These are phyloP conservation scores for Maccullochella peelii DNA, from an alignment of 2,113 vertebrate species.

Conservation along the genomic window DNA sequence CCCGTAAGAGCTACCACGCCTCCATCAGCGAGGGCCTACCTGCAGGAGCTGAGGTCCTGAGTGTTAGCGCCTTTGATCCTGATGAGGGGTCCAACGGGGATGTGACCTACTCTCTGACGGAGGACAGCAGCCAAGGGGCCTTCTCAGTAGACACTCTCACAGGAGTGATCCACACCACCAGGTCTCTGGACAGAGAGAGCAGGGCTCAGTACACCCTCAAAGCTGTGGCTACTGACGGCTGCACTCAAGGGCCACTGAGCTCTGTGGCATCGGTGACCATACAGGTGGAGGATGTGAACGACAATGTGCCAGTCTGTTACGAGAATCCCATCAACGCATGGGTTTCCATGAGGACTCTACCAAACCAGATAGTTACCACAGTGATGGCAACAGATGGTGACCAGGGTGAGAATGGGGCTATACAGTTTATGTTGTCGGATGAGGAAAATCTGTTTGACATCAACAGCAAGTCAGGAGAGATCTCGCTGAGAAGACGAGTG, in stretches of 20 bases:
- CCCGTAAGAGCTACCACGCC: conserved; percentile 81
- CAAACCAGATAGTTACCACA: conserved; percentile 80
- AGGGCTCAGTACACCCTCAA: conserved; percentile 84
- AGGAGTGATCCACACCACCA: conserved; percentile 82
- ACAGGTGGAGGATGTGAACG: conserved; percentile 90
- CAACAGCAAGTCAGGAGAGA: conserved; percentile 83
- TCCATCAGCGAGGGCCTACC: conserved; percentile 87
- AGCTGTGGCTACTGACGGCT: conserved; percentile 87
- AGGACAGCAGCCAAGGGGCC: conserved; percentile 80
- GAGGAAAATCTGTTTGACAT: conserved; percentile 86
- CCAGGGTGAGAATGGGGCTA: conserved; percentile 86
- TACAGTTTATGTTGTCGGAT: conserved; percentile 81
- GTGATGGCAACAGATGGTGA: conserved; percentile 87
- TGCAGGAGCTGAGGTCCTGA: conserved; percentile 84
- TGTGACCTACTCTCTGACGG: conserved; percentile 86
- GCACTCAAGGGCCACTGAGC: conserved; percentile 83
- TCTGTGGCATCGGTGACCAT: conserved; percentile 82
- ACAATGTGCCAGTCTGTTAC: conserved; percentile 88
- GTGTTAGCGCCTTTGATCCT: conserved; percentile 85
- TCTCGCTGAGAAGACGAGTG: conserved; percentile 82
- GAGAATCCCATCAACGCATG: conserved; percentile 84
- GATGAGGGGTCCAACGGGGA: conserved; percentile 89
- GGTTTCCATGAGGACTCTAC: conserved; percentile 74
- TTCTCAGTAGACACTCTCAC: conserved; percentile 85
- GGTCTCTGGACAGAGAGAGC: conserved; percentile 87